phyloP scores from a whole-genome alignment of 37 sponge, comb jelly and placozoan genomes.

The Spongilla lacustris region DNA sequence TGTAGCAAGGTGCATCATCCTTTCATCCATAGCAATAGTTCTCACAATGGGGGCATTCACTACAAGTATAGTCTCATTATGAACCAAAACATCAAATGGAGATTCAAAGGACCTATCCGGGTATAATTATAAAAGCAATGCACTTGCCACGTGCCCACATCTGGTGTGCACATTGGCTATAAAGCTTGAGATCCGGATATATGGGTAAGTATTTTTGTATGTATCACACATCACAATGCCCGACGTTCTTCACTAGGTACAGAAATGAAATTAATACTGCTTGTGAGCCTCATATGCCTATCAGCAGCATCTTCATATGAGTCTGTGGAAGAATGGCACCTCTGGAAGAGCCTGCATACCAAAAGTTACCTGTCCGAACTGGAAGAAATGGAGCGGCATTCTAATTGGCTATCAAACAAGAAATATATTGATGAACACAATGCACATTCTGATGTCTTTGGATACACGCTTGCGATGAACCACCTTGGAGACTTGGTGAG shows the following conservation, averaged over 20 bases:
- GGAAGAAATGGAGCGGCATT: slow-evolving; percentile 51
- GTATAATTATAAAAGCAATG: too few relatives aligned
- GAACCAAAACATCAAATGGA: too few relatives aligned
- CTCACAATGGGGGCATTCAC: too few relatives aligned
- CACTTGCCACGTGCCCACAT: too few relatives aligned
- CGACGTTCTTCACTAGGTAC: neutral
- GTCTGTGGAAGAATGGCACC: slow-evolving; percentile 55
- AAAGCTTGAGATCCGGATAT: too few relatives aligned
- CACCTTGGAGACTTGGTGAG: slow-evolving; percentile 77
- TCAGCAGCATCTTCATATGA: neutral
- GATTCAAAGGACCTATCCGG: too few relatives aligned
- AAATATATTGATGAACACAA: slow-evolving; percentile 78
- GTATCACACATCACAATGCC: too few relatives aligned
- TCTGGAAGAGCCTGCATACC: slow-evolving; percentile 57
- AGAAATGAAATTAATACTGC: neutral
- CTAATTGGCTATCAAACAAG: slow-evolving; percentile 69
- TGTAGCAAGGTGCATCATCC: too few relatives aligned
- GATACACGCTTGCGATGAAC: slow-evolving; percentile 80
- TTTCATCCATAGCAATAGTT: too few relatives aligned
- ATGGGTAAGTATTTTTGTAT: too few relatives aligned
- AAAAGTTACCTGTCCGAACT: slow-evolving; percentile 37
- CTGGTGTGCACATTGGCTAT: too few relatives aligned
- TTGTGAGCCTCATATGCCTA: neutral
- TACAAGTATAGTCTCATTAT: too few relatives aligned
- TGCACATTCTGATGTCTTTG: slow-evolving; percentile 55